phyloP scores from a whole-genome alignment of 1,140 invertebrate genomes.

The Drosophila murphyi region DNA sequence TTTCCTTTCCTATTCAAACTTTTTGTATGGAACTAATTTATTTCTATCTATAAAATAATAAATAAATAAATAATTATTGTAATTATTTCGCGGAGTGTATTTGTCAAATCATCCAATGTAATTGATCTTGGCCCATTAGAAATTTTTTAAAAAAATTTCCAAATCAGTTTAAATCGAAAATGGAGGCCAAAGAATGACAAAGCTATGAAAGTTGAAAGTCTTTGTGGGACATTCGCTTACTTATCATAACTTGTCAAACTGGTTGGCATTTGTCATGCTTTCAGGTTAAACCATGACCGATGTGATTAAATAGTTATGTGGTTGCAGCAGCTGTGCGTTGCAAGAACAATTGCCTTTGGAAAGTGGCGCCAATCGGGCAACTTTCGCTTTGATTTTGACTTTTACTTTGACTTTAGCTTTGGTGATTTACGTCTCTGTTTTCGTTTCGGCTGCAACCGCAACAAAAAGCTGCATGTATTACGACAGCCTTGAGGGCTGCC shows the following conservation, averaged over 20 bases:
- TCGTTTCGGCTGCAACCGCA: constrained; percentile 19
- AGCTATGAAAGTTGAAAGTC: neutral
- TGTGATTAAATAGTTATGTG: neutral
- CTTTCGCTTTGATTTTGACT: constrained; percentile 26
- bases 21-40: too few species aligned
- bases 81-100: too few species aligned
- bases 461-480: constrained; percentile 20
- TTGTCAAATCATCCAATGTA: too few species aligned
- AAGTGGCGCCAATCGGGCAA: constrained; percentile 24
- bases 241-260: neutral
- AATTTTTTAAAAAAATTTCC: too few species aligned
- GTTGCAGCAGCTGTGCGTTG: neutral
- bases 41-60: too few species aligned
- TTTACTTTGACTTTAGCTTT: constrained; percentile 1
- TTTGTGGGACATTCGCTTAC: neutral
- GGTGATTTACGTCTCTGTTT: constrained; percentile 42
- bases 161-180: neutral
- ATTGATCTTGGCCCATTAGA: too few species aligned
- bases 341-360: neutral
- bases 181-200: neutral
- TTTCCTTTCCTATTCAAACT: too few species aligned
- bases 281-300: neutral
- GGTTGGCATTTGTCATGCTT: neutral
- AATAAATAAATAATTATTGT: too few species aligned
- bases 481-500: constrained; percentile 1